phyloP scores from a whole-genome alignment of 2,113 vertebrate genomes.

The Lethenteron camtschaticum region DNA sequence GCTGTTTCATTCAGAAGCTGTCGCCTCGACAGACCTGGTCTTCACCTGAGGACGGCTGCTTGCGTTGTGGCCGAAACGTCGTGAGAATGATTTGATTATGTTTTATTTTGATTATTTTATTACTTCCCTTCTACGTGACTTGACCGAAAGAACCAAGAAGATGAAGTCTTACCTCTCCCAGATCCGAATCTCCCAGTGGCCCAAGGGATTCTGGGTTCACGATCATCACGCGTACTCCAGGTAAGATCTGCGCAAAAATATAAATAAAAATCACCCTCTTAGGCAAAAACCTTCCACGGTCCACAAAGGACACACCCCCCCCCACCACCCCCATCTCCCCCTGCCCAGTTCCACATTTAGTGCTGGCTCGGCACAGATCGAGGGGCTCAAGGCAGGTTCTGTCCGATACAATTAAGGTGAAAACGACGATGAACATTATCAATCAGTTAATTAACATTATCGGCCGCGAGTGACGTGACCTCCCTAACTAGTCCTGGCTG shows the following conservation, averaged over 20 bases:
- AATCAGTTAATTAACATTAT: too few relatives aligned
- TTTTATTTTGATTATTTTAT: too few relatives aligned
- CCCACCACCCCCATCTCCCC: neutral
- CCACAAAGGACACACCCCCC: neutral
- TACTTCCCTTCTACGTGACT: too few relatives aligned
- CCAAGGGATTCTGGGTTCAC: constrained; percentile 85
- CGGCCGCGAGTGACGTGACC: too few relatives aligned
- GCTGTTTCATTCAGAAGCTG: too few relatives aligned
- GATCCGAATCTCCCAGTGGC: constrained; percentile 69
- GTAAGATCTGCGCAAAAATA: constrained; percentile 43
- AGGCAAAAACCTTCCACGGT: constrained; percentile 1
- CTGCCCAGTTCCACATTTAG: neutral
- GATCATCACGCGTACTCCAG: constrained; percentile 80
- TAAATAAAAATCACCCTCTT: neutral
- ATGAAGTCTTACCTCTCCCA: constrained; percentile 49
- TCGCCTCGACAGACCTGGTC: too few relatives aligned
- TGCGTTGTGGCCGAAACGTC: too few relatives aligned
- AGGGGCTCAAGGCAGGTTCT: neutral
- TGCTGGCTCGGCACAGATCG: neutral
- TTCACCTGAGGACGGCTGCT: too few relatives aligned
- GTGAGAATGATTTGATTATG: too few relatives aligned
- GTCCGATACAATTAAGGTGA: neutral
- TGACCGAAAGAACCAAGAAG: too few relatives aligned
- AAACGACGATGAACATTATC: constrained; percentile 2
- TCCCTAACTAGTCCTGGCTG: too few relatives aligned